Evolutionary conservation across 2,797 vertebrate species (phyloP).

Genomic region (Pampus argenteus): DNA sequence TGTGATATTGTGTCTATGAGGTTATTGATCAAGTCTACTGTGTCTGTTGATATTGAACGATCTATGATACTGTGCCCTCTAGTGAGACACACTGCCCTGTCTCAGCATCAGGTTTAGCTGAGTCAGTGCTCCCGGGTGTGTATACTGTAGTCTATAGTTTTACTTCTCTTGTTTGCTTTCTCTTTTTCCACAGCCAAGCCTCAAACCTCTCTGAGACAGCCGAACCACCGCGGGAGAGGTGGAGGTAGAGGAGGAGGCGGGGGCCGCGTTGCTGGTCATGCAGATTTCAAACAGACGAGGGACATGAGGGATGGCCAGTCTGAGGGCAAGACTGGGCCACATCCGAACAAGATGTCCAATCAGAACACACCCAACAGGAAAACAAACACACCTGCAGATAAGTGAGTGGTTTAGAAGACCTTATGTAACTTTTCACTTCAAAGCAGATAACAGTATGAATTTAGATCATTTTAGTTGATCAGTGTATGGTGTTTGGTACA

Average conservation of each 20-base stretch:
- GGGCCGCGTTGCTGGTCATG: conserved; percentile 69
- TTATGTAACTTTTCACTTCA: not conserved
- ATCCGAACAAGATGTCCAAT: conserved; percentile 66
- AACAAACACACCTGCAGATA: conserved; percentile 63
- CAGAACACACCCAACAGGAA: conserved; percentile 68
- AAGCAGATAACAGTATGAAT: not conserved
- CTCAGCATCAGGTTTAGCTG: conserved; percentile 46
- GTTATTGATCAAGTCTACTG: conserved; percentile 1
- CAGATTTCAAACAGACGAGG: conserved; percentile 73
- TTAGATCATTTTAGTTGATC: not conserved
- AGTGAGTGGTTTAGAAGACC: conserved; percentile 64
- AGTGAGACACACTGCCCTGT: conserved; percentile 17
- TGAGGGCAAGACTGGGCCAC: conserved; percentile 69
- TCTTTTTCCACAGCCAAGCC: conserved; percentile 72
- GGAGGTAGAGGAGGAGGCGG: conserved; percentile 66
- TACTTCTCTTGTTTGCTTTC: conserved; percentile 23
- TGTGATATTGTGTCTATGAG: not conserved
- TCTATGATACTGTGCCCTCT: conserved; percentile 29
- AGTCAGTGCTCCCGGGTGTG: conserved; percentile 46
- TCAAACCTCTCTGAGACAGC: conserved; percentile 82
- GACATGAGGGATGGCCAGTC: conserved; percentile 75
- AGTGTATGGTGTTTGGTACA: not conserved
- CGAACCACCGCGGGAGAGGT: conserved; percentile 68
- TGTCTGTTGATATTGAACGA: conserved; percentile 4
- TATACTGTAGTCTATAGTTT: conserved; percentile 4